Evolutionary conservation across 2,888 invertebrate genomes (phyloP), one percentile per base, ranked within the genome.

Genomic region (Harmothoe impar): DNA sequence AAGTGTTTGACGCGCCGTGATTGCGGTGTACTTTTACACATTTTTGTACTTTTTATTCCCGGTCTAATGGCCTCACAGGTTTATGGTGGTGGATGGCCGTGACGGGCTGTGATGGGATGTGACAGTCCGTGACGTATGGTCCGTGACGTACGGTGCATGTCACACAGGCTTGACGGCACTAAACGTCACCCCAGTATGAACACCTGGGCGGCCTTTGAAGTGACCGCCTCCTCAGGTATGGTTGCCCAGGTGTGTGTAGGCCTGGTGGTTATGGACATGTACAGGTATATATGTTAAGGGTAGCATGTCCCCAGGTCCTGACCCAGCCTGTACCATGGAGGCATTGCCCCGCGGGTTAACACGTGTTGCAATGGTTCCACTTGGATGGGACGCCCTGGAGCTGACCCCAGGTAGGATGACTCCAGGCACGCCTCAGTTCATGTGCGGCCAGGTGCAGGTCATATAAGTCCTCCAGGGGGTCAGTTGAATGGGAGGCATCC

Each of bases 341-440:
- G 43, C 43, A 23, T 23, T 81, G 81, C 81, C 81, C 81, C 43
- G 20, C 81, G 43, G 81, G 81, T 0, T 33, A 81, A 81, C 81
- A 81, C 81, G 81, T 81, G 81, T 81, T 81, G 23, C 81, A 43
- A 43, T 43, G 43, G 43, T 43, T 7, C 43, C 43, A 43, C 43
- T 43, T 43, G 43, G 43, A 43, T 43, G 10, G 43, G 10, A 43
- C 43, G 43, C 43, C 43, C 3, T 43, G 43, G 43, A 43, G 43
- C 43, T 43, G 43, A 43, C 3, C 10, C 3, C 10, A 43, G 5
- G 43, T 43, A 43, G 43, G 5, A 43, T 43, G 43, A 10, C 43
- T 43, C 43, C 43, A 43, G 43, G 43, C 5, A 43, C 3, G 5
- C 43, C 43, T 15, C 35, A 0, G 81, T 10, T 10, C 33, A 43